Percentiles rank a stretch among this genome's conserved stretches.
phyloP scores from a whole-genome alignment of 2,888 invertebrate species.

The Phasia obesa region DNA sequence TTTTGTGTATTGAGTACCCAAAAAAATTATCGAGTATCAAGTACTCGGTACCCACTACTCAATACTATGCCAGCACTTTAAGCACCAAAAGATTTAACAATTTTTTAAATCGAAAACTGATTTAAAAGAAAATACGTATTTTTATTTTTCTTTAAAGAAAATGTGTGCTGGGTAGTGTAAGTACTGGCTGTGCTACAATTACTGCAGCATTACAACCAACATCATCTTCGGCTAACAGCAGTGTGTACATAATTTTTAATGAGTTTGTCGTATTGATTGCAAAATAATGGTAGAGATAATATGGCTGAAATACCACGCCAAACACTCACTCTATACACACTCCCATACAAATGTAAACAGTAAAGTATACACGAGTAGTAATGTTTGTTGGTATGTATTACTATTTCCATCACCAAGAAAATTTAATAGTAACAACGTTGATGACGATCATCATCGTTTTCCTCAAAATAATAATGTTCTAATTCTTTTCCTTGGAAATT shows the following conservation, averaged over 20 bases:
- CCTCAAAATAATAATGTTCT: conserved; percentile 54
- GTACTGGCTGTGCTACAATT: conserved; percentile 42
- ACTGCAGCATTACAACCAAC: conserved; percentile 49
- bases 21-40: too few species aligned
- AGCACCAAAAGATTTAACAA: too few species aligned
- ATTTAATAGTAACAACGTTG: conserved; percentile 4
- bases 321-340: conserved; percentile 9
- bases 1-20: too few species aligned
- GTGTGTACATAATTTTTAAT: conserved; percentile 62
- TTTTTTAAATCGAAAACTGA: too few species aligned
- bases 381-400: conserved; percentile 20
- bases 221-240: conserved; percentile 22
- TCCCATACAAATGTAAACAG: conserved; percentile 7
- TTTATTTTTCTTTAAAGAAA: too few species aligned
- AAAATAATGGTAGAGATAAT: conserved; percentile 59
- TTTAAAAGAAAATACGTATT: background rate
- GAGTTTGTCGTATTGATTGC: conserved; percentile 67
- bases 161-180: conserved; percentile 36
- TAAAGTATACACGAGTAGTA: conserved; percentile 24
- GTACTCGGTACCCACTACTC: too few species aligned
- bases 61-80: too few species aligned
- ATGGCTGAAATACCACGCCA: conserved; percentile 54
- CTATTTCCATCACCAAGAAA: background rate
- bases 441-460: conserved; percentile 20
- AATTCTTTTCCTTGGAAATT: conserved; percentile 65